phyloP scores from a whole-genome alignment of 2,113 vertebrate genomes.

The Eudorcas thomsonii region DNA sequence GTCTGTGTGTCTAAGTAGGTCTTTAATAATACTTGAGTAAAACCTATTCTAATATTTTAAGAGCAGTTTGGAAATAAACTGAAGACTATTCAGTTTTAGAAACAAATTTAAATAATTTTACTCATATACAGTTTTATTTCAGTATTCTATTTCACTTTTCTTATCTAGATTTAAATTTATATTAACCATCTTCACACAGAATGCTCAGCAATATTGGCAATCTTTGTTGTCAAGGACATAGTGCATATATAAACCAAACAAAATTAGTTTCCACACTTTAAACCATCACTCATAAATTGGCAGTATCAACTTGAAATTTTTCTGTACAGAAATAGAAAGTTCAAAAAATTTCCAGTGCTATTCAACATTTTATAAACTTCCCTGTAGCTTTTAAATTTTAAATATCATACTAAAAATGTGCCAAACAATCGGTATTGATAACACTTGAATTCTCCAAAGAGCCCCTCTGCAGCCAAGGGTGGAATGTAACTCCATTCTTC shows the following conservation, averaged over 20 bases:
- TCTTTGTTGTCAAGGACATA: not conserved
- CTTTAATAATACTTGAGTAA: not conserved
- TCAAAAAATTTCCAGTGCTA: not conserved
- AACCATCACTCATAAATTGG: constrained; percentile 16
- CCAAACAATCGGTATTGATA: not conserved
- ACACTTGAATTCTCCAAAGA: not conserved
- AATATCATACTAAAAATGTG: not conserved
- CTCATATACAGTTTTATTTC: not conserved
- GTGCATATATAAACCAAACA: constrained; percentile 16
- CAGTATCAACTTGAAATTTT: not conserved
- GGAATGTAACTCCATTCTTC: not conserved
- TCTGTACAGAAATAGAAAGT: not conserved
- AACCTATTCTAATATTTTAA: not conserved
- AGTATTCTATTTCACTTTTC: not conserved
- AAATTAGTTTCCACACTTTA: constrained; percentile 29
- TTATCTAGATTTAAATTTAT: not conserved
- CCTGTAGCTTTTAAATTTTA: constrained; percentile 14
- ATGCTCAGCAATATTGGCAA: not conserved
- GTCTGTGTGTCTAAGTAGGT: not conserved
- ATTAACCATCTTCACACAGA: not conserved
- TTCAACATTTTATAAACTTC: constrained; percentile 20
- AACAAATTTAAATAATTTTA: not conserved
- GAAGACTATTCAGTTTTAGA: not conserved
- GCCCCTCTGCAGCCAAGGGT: not conserved
- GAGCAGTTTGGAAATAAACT: not conserved